Base-by-base conservation (phyloP, 23 tunicate species). In the Clavelina lepadiformis region DNA sequence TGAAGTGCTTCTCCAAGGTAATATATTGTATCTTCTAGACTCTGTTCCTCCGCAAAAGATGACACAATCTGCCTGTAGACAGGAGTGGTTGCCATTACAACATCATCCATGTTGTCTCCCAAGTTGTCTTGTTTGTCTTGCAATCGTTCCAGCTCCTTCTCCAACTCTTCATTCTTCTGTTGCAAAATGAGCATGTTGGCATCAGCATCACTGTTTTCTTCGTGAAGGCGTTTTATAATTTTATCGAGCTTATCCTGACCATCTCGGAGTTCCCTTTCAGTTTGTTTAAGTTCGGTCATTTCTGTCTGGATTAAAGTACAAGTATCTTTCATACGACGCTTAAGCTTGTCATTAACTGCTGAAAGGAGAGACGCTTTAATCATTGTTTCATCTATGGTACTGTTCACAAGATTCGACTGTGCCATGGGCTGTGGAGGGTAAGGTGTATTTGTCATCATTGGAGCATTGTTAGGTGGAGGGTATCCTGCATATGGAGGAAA, bases 1-100 rank as follows among this genome's bases (percentile, higher is more conserved):
- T 72, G 78, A 3, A 79, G 69, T 2, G 88, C 98, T 35, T 80
- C 93, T 33, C 87, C 81, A 0, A 93, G 83, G 37, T 83, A 81
- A 76, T 83, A 93, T 20, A 93, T 93, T 45, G 91, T 74, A 44
- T 93, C 98, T 57, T 93, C 98, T 1, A 93, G 61, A 1, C 82
- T 94, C 56, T 93, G 98, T 33, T 93, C 98, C 49, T 93, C 83
- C 3, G 93, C 88, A 60, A 74, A 85, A 8, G 88, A 68, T 25
- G 69, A 30, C 28, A 93, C 78, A 2, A 93, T 76, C 49, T 93
- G 98, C 33, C 78, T 79, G 74, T 93, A 85, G 4, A 93, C 75
- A 28, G 98, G 98, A 26, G 94, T 85, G 6, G 94, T 67, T 0
- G 98, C 81, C 75, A 69, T 78, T 11, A 93, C 93, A 46, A 74